Conservation (phyloP, 2,888 invertebrate species). For the Polylopha cassiicola region DNA sequence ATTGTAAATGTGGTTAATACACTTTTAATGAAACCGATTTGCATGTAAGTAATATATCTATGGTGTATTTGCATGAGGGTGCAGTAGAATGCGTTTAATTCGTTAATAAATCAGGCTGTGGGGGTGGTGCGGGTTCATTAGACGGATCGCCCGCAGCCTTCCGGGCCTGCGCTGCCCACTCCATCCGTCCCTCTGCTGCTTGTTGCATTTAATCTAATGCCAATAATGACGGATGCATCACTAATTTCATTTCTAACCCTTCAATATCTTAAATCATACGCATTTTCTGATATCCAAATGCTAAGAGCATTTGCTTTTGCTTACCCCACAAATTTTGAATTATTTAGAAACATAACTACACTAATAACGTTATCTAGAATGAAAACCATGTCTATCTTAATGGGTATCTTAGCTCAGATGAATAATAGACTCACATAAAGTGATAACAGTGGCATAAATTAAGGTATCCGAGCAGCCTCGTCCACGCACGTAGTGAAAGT, state of each 20-base stretch:
- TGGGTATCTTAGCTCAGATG: conserved; percentile 60
- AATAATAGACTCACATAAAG: conserved; percentile 73
- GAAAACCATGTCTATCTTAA: conserved; percentile 38
- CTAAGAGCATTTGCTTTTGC: no score
- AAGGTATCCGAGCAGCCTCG: conserved; percentile 64
- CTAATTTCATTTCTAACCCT: conserved; percentile 47
- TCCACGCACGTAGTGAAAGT: conserved; percentile 76
- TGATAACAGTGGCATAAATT: conserved; percentile 71
- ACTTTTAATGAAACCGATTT: conserved; percentile 15
- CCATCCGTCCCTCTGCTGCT: conserved; percentile 54
- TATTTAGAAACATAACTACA: conserved; percentile 3
- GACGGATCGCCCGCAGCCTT: conserved; percentile 71
- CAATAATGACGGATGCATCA: conserved; percentile 53
- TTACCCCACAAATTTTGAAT: no score
- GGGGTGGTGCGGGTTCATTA: conserved; percentile 72
- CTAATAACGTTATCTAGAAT: conserved; percentile 26
- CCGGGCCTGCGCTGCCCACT: conserved; percentile 63
- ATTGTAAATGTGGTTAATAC: conserved; percentile 13
- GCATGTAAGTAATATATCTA: conserved; percentile 14
- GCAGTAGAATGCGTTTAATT: conserved; percentile 76
- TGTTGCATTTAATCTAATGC: conserved; percentile 62
- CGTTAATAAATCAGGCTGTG: conserved; percentile 75
- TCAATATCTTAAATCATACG: no score
- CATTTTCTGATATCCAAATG: no score
- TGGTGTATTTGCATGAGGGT: conserved; percentile 44